These are phyloP conservation scores for Drosophila seclusa DNA, from an alignment of 2,888 invertebrate genomes.

Conservation along the genomic window DNA sequence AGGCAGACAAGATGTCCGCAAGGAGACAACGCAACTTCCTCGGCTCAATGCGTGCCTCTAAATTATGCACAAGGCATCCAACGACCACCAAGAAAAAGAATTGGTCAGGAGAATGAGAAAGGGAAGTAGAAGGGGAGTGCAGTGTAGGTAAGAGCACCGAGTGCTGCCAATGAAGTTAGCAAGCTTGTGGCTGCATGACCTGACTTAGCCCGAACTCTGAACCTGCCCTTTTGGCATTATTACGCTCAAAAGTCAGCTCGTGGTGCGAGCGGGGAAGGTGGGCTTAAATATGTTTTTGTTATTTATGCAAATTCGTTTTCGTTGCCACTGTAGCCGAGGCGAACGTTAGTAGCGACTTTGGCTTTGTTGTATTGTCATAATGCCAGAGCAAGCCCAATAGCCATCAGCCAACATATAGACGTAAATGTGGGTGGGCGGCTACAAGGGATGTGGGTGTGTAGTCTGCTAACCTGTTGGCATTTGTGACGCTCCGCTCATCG, in stretches of 20 bases:
- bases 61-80: slow-evolving; percentile 67
- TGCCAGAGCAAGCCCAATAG: slow-evolving; percentile 29
- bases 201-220: slow-evolving; percentile 71
- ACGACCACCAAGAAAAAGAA: slow-evolving; percentile 20
- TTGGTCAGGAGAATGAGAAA: not conserved
- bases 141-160: slow-evolving; percentile 53
- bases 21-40: slow-evolving; percentile 52
- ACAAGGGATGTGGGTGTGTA: not conserved
- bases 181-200: slow-evolving; percentile 70
- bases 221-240: slow-evolving; percentile 56
- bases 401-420: slow-evolving; percentile 20
- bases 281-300: slow-evolving; percentile 77
- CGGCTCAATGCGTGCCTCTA: slow-evolving; percentile 68
- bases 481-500: slow-evolving; percentile 56
- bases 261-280: slow-evolving; percentile 34
- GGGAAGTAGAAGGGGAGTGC: not conserved
- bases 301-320: slow-evolving; percentile 78
- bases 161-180: slow-evolving; percentile 63
- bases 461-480: slow-evolving; percentile 72
- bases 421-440: not conserved
- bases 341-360: slow-evolving; percentile 50
- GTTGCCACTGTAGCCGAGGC: slow-evolving; percentile 57
- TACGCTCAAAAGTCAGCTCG: slow-evolving; percentile 53
- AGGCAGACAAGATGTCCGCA: slow-evolving; percentile 61
- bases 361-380: slow-evolving; percentile 75